Base-by-base conservation (phyloP, 2,888 invertebrate genomes). In the Pachydiplax longipennis region DNA sequence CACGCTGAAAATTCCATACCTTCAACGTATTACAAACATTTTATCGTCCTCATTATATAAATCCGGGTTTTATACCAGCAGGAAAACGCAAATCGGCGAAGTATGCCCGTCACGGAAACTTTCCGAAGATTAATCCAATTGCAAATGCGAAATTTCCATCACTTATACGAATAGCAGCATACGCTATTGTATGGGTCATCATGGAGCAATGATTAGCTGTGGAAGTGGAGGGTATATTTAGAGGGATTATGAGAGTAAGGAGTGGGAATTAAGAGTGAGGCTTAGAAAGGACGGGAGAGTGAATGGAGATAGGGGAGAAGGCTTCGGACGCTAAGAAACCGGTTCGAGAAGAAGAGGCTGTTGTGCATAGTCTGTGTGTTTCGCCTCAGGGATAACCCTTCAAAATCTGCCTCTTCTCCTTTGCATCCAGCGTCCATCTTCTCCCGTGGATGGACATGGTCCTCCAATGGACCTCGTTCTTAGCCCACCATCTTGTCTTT, bases 381-480 rank as follows among this genome's bases (percentile, higher is more conserved):
- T 40, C 87, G 61, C 87, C 40, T 53, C 61, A 61, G 61, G 87
- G 87, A 87, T 87, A 87, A 65, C 87, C 87, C 87, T 61, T 87
- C 87, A 65, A 87, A 87, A 87, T 58, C 58, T 58, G 25, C 83
- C 81, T 81, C 83, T 25, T 53, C 83, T 83, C 18, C 83, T 83
- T 83, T 83, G 83, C 83, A 83, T 83, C 83, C 83, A 83, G 83
- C 83, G 83, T 87, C 87, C 87, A 87, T 87, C 87, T 65, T 87
- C 61, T 61, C 61, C 87, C 22, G 53, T 22, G 53, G 37, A 83
- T 61, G 87, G 61, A 61, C 35, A 37, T 61, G 58, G 82, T 3
- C 83, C 22, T 83, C 83, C 53, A 35, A 83, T 83, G 48, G 15
- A n/a, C 8, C 61, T 61, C 61, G 5, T 15, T n/a, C n/a, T n/a